Percentiles rank a stretch among this genome's conserved stretches.
Evolutionary conservation across 2,888 invertebrate species (phyloP).

Genomic region (Beris morrisii): DNA sequence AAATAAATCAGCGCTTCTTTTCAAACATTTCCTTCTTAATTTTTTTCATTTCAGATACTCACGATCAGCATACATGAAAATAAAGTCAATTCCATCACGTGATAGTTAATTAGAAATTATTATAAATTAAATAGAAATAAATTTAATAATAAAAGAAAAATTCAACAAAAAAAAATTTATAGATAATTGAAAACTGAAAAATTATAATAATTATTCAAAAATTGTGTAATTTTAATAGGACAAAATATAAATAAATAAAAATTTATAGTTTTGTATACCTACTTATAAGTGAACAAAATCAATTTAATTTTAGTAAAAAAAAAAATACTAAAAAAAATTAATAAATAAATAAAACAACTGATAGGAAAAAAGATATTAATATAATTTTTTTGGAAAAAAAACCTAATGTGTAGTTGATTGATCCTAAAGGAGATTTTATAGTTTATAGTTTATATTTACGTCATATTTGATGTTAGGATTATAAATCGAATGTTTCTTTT

Average conservation of each 20-base stretch:
- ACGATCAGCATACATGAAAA: slow-evolving; percentile 72
- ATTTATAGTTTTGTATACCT: slow-evolving; percentile 34
- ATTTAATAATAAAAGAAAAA: slow-evolving; percentile 24
- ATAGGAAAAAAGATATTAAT: neutral
- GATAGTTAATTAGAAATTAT: slow-evolving; percentile 54
- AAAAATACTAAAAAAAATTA: too few relatives aligned
- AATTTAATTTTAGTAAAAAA: too few relatives aligned
- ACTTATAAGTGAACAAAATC: slow-evolving; percentile 19
- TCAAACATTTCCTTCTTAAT: slow-evolving; percentile 46
- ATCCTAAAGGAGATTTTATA: too few relatives aligned
- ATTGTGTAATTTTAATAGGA: neutral
- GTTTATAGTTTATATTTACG: too few relatives aligned
- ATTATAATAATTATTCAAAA: slow-evolving; percentile 9
- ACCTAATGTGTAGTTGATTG: too few relatives aligned
- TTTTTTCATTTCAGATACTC: slow-evolving; percentile 69
- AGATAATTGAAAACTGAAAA: slow-evolving; percentile 34
- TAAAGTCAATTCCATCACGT: slow-evolving; percentile 57
- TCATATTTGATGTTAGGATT: too few relatives aligned
- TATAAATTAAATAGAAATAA: slow-evolving; percentile 40
- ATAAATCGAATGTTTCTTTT: too few relatives aligned
- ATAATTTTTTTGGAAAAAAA: neutral
- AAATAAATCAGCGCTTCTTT: too few relatives aligned
- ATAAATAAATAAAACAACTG: slow-evolving; percentile 18
- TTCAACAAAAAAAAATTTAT: slow-evolving; percentile 31
- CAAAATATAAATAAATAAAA: slow-evolving; percentile 1